Evolutionary conservation across 2,888 invertebrate species (phyloP).

Genomic region (Piscicola geometra): DNA sequence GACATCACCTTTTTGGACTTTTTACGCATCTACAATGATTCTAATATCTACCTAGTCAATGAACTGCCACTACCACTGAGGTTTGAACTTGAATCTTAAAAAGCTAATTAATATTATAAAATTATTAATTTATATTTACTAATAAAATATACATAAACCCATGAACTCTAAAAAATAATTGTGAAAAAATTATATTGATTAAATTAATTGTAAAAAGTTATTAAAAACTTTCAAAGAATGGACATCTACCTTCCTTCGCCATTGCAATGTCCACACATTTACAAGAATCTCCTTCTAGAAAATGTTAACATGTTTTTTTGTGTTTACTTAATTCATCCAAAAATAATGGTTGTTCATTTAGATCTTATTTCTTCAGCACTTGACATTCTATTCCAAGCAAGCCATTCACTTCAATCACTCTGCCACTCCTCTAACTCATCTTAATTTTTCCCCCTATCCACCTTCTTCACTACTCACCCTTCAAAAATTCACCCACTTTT

Average conservation of each 20-base stretch:
- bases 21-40: constrained; percentile 48
- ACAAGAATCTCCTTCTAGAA: constrained; percentile 47
- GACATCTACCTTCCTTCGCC: constrained; percentile 51
- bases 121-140: no score
- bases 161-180: no score
- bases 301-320: constrained; percentile 46
- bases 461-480: neutral
- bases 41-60: constrained; percentile 52
- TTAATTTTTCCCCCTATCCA: neutral
- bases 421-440: neutral
- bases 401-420: neutral
- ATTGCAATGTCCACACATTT: constrained; percentile 49
- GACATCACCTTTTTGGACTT: constrained; percentile 50
- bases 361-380: no score
- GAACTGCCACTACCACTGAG: constrained; percentile 49
- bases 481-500: neutral
- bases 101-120: no score
- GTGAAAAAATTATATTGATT: no score
- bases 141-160: no score
- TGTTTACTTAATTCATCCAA: neutral
- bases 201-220: no score
- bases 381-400: no score
- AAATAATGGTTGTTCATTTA: no score
- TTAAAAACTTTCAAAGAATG: no score
- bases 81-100: no score